A percentile compares a stretch with the other conserved stretches of the same genome.
Conservation (phyloP, 1,140 invertebrate species). For the Apis laboriosa region DNA sequence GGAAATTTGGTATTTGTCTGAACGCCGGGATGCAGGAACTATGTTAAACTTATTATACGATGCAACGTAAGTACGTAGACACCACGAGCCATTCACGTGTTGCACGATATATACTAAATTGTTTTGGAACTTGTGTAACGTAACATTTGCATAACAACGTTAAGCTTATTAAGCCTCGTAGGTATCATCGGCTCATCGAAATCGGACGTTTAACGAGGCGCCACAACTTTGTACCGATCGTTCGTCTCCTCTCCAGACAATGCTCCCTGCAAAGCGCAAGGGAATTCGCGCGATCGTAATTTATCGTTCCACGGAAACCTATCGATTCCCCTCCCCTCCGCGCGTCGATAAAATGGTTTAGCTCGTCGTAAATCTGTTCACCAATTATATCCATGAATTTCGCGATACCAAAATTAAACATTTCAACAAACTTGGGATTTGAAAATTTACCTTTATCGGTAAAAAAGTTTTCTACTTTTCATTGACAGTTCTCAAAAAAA, state of each 20-base stretch:
- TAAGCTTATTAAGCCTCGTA: conserved; percentile 57
- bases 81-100: conserved; percentile 21
- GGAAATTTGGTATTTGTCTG: conserved; percentile 44
- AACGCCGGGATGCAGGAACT: neutral
- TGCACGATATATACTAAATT: conserved; percentile 59
- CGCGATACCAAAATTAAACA: too few relatives aligned
- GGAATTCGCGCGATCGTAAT: conserved; percentile 29
- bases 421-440: too few relatives aligned
- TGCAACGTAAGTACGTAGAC: conserved; percentile 26
- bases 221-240: conserved; percentile 18
- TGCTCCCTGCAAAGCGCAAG: neutral
- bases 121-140: conserved; percentile 62
- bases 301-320: neutral
- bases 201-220: conserved; percentile 42
- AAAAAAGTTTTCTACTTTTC: too few relatives aligned
- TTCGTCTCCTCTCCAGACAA: neutral
- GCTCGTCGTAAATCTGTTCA: neutral
- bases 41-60: conserved; percentile 55
- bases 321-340: neutral
- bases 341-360: neutral
- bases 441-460: too few relatives aligned
- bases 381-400: too few relatives aligned
- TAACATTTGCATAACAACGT: conserved; percentile 63
- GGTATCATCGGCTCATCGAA: conserved; percentile 52
- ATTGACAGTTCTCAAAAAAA: too few relatives aligned